Conservation (phyloP, 2,888 invertebrate genomes). For the Cyclophora punctaria region DNA sequence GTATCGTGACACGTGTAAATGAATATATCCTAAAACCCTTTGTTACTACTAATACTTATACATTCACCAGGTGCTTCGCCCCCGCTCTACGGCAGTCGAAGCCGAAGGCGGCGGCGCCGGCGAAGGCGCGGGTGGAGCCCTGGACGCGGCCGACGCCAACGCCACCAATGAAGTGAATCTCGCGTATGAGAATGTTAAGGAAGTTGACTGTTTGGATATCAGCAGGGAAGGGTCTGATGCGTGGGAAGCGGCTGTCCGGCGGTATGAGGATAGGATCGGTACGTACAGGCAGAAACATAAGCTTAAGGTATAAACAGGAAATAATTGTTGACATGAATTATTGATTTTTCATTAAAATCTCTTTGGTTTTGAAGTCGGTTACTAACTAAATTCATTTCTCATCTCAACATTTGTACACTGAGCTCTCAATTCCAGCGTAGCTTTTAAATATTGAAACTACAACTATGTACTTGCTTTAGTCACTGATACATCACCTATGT, state of each 20-base stretch:
- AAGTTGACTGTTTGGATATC: constrained; percentile 98
- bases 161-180: constrained; percentile 96
- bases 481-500: neutral
- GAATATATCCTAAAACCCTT: too few species aligned
- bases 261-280: constrained; percentile 98
- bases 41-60: neutral
- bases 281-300: constrained; percentile 4
- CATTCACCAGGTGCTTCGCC: constrained; percentile 53
- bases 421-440: too few species aligned
- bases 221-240: constrained; percentile 96
- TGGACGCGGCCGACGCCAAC: constrained; percentile 96
- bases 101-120: constrained; percentile 53
- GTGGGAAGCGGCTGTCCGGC: constrained; percentile 97
- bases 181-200: constrained; percentile 98
- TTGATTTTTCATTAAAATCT: too few species aligned
- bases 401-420: too few species aligned
- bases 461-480: neutral
- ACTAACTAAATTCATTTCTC: too few species aligned
- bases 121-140: constrained; percentile 46
- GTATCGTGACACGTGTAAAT: too few species aligned
- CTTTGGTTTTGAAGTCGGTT: too few species aligned
- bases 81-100: constrained; percentile 54
- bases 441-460: neutral
- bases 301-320: too few species aligned
- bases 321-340: too few species aligned